A percentile compares a stretch with the other conserved stretches of the same genome.
These are phyloP conservation scores for Meliscaeva auricollis DNA, from an alignment of 2,888 invertebrate species.

Conservation along the genomic window DNA sequence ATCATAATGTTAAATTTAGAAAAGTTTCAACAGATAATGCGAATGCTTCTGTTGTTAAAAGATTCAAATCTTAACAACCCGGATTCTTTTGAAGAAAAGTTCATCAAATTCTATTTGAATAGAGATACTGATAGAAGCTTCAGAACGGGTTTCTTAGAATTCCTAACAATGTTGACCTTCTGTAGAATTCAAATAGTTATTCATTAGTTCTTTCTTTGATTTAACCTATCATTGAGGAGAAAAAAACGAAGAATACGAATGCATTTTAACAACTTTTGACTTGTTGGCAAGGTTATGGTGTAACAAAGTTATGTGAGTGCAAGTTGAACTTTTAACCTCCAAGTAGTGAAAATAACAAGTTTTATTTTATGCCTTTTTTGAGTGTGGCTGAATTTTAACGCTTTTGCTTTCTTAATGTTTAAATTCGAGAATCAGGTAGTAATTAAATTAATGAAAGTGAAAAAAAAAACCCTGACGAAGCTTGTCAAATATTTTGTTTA, in stretches of 20 bases:
- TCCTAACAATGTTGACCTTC: background rate
- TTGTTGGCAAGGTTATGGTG: background rate
- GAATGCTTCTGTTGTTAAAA: background rate
- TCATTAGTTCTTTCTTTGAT: background rate
- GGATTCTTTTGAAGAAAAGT: background rate
- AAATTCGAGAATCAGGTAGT: background rate
- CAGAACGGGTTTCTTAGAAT: background rate
- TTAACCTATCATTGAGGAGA: background rate
- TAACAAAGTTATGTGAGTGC: conserved; percentile 22
- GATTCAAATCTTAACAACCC: background rate
- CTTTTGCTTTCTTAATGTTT: conserved; percentile 12
- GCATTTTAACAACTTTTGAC: background rate
- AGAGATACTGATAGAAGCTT: background rate
- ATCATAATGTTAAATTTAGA: background rate
- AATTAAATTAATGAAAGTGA: conserved; percentile 34
- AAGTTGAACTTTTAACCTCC: conserved; percentile 14
- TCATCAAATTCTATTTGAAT: background rate
- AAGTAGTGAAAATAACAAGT: background rate
- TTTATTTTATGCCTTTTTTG: background rate
- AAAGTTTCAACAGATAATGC: background rate
- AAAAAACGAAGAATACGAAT: background rate
- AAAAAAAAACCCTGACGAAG: background rate
- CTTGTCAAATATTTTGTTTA: conserved; percentile 20
- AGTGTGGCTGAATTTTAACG: background rate
- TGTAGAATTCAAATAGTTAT: conserved; percentile 3